Evolutionary conservation across 2,113 vertebrate species (phyloP).

Genomic region (Telmatochromis sp.): DNA sequence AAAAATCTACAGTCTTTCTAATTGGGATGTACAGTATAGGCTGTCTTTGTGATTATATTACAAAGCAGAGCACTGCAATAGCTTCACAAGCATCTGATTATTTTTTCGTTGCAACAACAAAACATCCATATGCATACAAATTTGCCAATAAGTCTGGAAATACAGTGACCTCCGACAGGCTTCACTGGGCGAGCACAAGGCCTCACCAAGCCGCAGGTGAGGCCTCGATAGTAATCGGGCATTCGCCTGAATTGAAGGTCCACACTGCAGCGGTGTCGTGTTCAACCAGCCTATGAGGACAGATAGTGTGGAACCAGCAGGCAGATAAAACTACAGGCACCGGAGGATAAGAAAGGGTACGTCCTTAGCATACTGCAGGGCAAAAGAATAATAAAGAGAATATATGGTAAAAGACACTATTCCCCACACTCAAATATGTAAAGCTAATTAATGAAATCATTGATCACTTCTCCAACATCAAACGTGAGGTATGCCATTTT

Average conservation of each 20-base stretch:
- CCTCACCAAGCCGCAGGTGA: neutral
- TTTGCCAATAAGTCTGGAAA: neutral
- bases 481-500: constrained; percentile 26
- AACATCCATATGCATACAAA: neutral
- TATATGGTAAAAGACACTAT: neutral
- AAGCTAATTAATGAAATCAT: constrained; percentile 64
- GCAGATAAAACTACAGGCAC: neutral
- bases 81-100: neutral
- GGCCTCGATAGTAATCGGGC: neutral
- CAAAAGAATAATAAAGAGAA: neutral
- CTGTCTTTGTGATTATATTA: neutral
- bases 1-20: neutral
- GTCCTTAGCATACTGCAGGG: neutral
- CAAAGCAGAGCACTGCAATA: neutral
- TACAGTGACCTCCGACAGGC: neutral
- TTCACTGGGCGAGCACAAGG: neutral
- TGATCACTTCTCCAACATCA: constrained; percentile 53
- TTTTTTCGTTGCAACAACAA: neutral
- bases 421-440: constrained; percentile 15
- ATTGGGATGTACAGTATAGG: neutral
- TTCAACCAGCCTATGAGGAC: neutral
- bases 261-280: neutral
- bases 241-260: constrained; percentile 1
- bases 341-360: neutral
- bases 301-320: neutral